Evolutionary conservation across 2,113 vertebrate genomes (phyloP), one percentile per base, ranked within the genome.

Genomic region (Oreochromis tanganicae): DNA sequence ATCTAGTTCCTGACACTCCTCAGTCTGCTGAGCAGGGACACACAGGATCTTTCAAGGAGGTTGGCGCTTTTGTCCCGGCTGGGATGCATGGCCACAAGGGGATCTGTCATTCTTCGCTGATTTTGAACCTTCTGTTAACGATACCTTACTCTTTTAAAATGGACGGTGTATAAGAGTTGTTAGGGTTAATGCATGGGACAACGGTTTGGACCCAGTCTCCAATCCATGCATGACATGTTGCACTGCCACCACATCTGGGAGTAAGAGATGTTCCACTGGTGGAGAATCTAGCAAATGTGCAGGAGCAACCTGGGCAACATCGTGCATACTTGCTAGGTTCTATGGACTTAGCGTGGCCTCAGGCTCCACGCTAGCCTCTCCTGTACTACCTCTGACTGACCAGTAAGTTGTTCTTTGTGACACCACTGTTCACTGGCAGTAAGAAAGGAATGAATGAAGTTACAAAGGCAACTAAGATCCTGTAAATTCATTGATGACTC

Each of bases 341-440:
- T 24, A 71, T 14, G 12, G 21, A 9, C 66, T 71, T 71, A 43
- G 43, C 21, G 4, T 71, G 38, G 36, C 66, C 36, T 71, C 34
- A 43, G 66, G 7, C 38, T 4, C 38, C 66, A 24, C 7, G 0
- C 66, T 71, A 71, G 36, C 66, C 38, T 71, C 12, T 43, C n/a
- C 38, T 71, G 17, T 68, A 21, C 34, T 68, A 38, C 61, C 34
- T 16, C 8, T 71, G 7, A 7, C 38, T 43, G 38, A 43, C 66
- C 66, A 43, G 38, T 24, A 43, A 14, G 0, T 43, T 24, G 36
- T 71, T 71, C 36, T 24, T 43, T 41, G n/a, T 71, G 66, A 9
- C 66, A 71, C n/a, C n/a, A 71, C n/a, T 43, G n/a, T 71, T 43
- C 12, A 71, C 12, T 43, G 36, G 63, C 34, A 41, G 63, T 68